Conservation (phyloP, 2,113 vertebrate genomes). For the Psephotus haematonotus region DNA sequence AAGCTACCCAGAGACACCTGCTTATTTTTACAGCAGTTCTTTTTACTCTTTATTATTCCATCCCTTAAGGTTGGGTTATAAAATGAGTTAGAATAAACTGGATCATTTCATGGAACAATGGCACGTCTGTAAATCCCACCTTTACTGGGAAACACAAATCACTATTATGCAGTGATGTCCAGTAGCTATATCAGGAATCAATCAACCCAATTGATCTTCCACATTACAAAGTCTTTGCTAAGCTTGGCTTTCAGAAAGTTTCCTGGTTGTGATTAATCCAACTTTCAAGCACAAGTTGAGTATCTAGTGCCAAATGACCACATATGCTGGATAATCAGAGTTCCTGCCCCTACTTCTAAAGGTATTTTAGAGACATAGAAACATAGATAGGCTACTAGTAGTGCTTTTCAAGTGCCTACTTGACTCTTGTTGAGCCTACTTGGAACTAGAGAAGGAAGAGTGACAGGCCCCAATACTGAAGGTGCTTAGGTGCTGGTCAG, state of each 20-base stretch:
- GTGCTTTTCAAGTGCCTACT: not conserved
- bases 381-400: not conserved
- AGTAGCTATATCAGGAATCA: not conserved
- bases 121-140: not conserved
- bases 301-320: not conserved
- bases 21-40: constrained; percentile 2
- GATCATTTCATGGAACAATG: not conserved
- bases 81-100: not conserved
- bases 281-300: not conserved
- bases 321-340: not conserved
- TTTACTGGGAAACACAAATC: not conserved
- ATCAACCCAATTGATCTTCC: not conserved
- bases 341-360: not conserved
- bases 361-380: not conserved
- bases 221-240: not conserved
- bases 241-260: not conserved
- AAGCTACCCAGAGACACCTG: constrained; percentile 1
- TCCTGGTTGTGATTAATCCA: not conserved
- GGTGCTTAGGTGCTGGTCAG: not conserved
- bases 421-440: not conserved
- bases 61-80: not conserved
- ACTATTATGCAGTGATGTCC: not conserved
- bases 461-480: not conserved
- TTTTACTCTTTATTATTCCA: constrained; percentile 1
- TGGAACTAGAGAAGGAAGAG: not conserved